Base-by-base conservation (phyloP, 1,140 invertebrate species). In the Nautilus pompilius region DNA sequence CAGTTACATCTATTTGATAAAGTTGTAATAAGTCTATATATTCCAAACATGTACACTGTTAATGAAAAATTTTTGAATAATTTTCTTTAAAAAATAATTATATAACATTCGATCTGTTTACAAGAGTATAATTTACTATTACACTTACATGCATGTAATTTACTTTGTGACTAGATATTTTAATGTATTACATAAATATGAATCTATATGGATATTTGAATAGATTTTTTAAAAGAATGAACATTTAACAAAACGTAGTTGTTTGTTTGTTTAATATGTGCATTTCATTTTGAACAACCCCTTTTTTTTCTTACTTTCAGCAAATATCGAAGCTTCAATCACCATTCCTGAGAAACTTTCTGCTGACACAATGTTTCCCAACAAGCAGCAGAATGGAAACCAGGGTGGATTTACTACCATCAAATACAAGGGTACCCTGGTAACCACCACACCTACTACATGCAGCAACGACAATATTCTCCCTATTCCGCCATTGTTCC, bases 161-260 rank as follows among this genome's bases (percentile, higher is more conserved):
- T 48, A 65, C 58, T 60, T 60, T 54, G 33, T 58, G 6, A 8
- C 34, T 6, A 17, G 8, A 13, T 28, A 29, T n/a, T 29, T 55
- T 28, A 6, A 41, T 58, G 17, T 22, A 6, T 58, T 60, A 60
- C 55, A 57, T 65, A 57, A 53, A 65, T 65, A 34, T 49, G 30
- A 41, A 46, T 48, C 15, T 58, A 5, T 60, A 20, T 48, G 30
- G n/a, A 33, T 22, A 45, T 60, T 3, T 28, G 15, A 51, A 4
- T 51, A 29, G 8, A 32, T 48, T 60, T 5, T 49, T 30, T 20
- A 5, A 26, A 26, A 6, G 20, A 26, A 6, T 55, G 28, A 30
- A n/a, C 53, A 26, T 55, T 26, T 22, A 22, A 86, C 88, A 83
- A 87, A 87, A 33, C 13, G 36, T 57, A 20, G 22, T 30, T 48